Base-by-base conservation (phyloP, 2,113 vertebrate genomes). In the Thermophis baileyi region DNA sequence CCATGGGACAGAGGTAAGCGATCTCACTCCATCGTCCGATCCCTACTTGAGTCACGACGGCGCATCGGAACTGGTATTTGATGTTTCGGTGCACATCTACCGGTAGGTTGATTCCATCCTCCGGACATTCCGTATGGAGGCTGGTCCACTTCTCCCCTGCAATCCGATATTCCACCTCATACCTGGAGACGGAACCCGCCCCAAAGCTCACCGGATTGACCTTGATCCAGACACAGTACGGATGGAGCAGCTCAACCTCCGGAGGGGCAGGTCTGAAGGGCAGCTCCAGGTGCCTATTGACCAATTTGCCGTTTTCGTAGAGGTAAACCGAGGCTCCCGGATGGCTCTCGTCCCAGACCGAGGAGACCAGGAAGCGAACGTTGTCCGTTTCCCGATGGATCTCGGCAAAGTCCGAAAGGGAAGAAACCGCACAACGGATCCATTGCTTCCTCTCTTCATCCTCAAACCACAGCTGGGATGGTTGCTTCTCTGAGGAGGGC, bases 241-340 rank as follows among this genome's bases (percentile, higher is more conserved):
- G 40, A 18, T 18, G 27, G 30, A 1, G 0, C 35, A 2, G 10
- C 25, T 22, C 89, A 20, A 69, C 81, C 18, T 24, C 7, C 1
- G 85, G 89, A 69, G 7, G 10, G 22, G 11, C 25, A 46, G 91
- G 93, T n/a, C 91, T 90, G 47, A 85, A 54, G 9, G 92, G 94
- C 2, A 74, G 10, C 69, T 86, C 54, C 44, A 94, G 94, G n/a
- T n/a, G 50, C 5, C 46, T 1, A 8, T 24, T 88, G 88, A 92
- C 44, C 54, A 57, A 47, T 20, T 1, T 44, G 81, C 69, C 90
- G 22, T 88, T 74, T 55, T 60, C 7, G 89, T 92, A 93, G 35
- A 93, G 55, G 10, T 94, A 90, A 53, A 95, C 85, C 1, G 93
- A 92, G 49, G 93, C 89, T 30, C 91, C 94, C 1, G 86, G 89